Evolutionary conservation across 2,113 vertebrate genomes (phyloP).

Genomic region (Nymphicus hollandicus): DNA sequence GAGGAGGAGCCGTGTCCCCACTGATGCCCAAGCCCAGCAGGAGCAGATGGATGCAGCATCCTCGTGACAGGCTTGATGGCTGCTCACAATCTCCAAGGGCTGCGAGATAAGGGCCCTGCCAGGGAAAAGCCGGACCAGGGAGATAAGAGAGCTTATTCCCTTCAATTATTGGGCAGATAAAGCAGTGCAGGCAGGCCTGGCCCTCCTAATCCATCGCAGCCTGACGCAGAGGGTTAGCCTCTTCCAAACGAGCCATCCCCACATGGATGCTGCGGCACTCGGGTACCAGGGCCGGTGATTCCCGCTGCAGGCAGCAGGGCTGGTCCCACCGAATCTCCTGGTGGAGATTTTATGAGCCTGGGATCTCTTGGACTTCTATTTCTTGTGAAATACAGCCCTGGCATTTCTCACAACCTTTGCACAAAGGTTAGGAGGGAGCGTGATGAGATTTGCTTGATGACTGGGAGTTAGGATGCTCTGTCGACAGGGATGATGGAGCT

Average conservation of each 20-base stretch:
- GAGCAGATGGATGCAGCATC: background rate
- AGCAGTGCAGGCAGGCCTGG: background rate
- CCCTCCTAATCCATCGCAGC: background rate
- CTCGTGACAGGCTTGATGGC: background rate
- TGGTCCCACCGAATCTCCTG: rapidly evolving
- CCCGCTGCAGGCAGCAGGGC: background rate
- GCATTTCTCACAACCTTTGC: conserved; percentile 52
- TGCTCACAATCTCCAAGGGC: background rate
- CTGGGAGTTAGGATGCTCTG: background rate
- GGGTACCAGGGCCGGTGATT: background rate
- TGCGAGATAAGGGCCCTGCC: background rate
- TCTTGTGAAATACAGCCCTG: conserved; percentile 37
- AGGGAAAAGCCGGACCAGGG: background rate
- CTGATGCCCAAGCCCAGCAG: rapidly evolving
- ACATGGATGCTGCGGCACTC: rapidly evolving
- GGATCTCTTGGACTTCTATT: rapidly evolving
- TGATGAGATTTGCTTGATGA: conserved; percentile 1
- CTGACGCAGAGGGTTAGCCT: background rate
- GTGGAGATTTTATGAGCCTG: background rate
- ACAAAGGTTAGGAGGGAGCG: conserved; percentile 35
- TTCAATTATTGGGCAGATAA: conserved; percentile 54
- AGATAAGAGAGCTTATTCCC: conserved; percentile 59
- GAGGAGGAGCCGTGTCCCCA: background rate
- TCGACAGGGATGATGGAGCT: background rate
- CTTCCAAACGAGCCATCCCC: background rate